Evolutionary conservation across 2,797 vertebrate genomes (phyloP).

Genomic region (Lates japonicus): DNA sequence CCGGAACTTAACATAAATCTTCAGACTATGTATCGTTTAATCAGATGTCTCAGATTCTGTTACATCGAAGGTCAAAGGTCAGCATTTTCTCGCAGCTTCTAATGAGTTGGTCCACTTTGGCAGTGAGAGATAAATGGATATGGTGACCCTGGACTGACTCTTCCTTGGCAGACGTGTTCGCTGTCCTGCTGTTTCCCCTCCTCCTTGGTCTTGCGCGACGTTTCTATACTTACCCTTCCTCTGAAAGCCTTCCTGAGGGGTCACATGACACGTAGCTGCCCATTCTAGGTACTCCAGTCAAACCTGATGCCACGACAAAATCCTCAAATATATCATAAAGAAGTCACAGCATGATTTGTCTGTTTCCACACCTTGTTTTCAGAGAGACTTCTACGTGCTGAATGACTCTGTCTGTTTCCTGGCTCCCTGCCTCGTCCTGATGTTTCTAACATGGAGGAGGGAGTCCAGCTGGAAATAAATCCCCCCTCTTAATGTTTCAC

Average conservation of each 20-base stretch:
- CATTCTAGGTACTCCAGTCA: neutral
- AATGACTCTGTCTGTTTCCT: neutral
- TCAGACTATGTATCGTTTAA: neutral
- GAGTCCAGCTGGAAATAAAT: conserved; percentile 27
- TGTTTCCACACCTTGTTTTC: conserved; percentile 18
- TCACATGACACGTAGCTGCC: conserved; percentile 22
- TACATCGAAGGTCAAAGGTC: conserved; percentile 21
- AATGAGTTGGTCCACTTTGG: conserved; percentile 24
- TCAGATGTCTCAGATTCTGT: neutral
- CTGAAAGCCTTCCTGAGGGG: conserved; percentile 4
- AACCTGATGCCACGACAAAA: neutral
- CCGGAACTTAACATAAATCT: neutral
- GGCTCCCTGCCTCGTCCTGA: conserved; percentile 8
- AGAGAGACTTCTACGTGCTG: conserved; percentile 6
- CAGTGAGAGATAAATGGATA: conserved; percentile 13
- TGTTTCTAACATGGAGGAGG: conserved; percentile 24
- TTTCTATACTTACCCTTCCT: conserved; percentile 67
- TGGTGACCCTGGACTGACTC: neutral
- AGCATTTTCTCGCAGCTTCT: neutral
- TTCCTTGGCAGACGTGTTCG: conserved; percentile 21
- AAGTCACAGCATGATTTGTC: neutral
- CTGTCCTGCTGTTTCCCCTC: neutral
- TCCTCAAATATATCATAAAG: neutral
- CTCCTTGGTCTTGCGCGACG: neutral
- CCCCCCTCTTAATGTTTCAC: conserved; percentile 38